Evolutionary conservation across 2,888 invertebrate genomes (phyloP).

Genomic region (Heliconius erato): DNA sequence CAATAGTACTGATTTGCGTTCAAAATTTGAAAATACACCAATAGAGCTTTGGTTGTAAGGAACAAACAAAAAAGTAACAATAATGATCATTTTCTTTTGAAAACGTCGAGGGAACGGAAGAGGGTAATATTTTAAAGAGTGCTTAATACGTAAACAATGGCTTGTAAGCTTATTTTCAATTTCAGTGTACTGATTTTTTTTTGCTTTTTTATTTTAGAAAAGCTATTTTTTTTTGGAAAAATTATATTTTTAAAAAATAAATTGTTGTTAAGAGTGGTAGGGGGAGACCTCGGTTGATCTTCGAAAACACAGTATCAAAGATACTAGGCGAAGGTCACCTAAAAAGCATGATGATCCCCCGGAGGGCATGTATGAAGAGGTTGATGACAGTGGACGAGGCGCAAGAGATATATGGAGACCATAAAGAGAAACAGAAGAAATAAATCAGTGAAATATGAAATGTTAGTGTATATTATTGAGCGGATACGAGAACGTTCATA

Average conservation of each 20-base stretch:
- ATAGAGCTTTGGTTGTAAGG: constrained; percentile 9
- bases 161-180: background rate
- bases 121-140: constrained; percentile 12
- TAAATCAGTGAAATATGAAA: too few species aligned
- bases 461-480: too few species aligned
- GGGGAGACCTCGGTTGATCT: too few species aligned
- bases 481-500: background rate
- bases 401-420: too few species aligned
- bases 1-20: constrained; percentile 12
- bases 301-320: too few species aligned
- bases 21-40: constrained; percentile 1
- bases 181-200: background rate
- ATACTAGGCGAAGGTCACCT: too few species aligned
- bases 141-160: constrained; percentile 6
- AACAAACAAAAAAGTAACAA: constrained; percentile 17
- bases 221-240: background rate
- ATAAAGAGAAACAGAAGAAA: background rate
- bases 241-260: background rate
- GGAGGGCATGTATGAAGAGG: too few species aligned
- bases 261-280: too few species aligned
- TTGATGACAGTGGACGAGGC: too few species aligned
- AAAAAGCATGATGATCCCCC: too few species aligned
- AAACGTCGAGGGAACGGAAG: constrained; percentile 2
- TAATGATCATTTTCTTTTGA: constrained; percentile 13
- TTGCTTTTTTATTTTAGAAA: background rate